These are phyloP conservation scores for Noturus placidus DNA, from an alignment of 2,113 vertebrate species.

Conservation along the genomic window DNA sequence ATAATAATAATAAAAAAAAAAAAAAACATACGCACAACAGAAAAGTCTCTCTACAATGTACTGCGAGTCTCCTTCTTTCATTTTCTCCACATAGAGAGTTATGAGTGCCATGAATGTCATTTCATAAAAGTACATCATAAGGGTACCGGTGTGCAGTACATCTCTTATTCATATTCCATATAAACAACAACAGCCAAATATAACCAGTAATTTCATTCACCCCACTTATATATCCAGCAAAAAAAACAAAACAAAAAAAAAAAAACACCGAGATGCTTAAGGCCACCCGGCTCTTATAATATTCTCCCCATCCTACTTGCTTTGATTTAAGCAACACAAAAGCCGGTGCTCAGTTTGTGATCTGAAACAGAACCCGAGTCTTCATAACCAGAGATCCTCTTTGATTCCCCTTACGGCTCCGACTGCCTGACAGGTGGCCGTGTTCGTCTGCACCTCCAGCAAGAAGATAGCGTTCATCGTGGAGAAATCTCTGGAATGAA, in stretches of 20 bases:
- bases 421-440: conserved; percentile 21
- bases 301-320: conserved; percentile 27
- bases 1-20: too few species aligned
- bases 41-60: neutral
- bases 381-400: conserved; percentile 41
- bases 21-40: too few species aligned
- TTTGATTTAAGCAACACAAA: conserved; percentile 47
- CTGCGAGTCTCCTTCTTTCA: neutral
- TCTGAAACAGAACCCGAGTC: conserved; percentile 35
- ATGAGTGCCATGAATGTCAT: neutral
- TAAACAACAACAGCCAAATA: neutral
- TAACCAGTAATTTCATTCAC: neutral
- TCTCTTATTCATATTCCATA: neutral
- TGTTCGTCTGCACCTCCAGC: conserved; percentile 8
- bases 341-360: conserved; percentile 35
- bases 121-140: neutral
- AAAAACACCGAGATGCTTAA: neutral
- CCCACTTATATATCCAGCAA: neutral
- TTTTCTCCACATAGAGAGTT: neutral
- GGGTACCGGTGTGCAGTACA: neutral
- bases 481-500: conserved; percentile 8
- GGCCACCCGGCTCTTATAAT: conserved; percentile 32
- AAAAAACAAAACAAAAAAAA: too few species aligned
- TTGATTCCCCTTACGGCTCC: conserved; percentile 21
- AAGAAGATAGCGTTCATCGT: neutral